A percentile compares a stretch with the other conserved stretches of the same genome.
phyloP scores from a whole-genome alignment of 2,113 vertebrate species.

The Haplochromis vanheusdeni region DNA sequence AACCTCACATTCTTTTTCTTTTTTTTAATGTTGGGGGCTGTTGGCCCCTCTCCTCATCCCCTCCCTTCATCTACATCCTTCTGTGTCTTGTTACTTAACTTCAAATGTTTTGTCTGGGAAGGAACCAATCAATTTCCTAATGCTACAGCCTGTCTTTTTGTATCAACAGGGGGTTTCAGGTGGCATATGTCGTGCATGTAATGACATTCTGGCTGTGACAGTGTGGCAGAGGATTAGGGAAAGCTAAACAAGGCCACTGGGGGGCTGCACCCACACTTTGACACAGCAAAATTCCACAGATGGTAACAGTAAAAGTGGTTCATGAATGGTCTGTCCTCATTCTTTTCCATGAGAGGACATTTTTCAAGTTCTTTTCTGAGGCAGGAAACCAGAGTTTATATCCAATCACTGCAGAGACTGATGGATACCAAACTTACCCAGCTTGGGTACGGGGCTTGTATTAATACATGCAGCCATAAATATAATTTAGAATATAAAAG shows the following conservation, averaged over 20 bases:
- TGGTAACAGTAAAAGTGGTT: slow-evolving; percentile 32
- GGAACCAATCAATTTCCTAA: slow-evolving; percentile 66
- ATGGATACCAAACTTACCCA: neutral
- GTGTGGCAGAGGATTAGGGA: slow-evolving; percentile 3
- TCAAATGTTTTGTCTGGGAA: slow-evolving; percentile 73
- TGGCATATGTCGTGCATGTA: neutral
- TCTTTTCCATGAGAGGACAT: neutral
- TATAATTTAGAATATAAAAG: neutral
- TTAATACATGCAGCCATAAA: neutral
- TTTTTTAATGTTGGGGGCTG: neutral
- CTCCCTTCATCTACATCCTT: slow-evolving; percentile 2
- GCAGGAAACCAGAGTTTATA: neutral
- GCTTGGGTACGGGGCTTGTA: neutral
- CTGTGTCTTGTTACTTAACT: slow-evolving; percentile 49
- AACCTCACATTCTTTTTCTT: neutral
- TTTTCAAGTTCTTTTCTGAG: neutral
- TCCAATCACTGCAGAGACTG: neutral
- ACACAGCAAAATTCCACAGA: slow-evolving; percentile 36
- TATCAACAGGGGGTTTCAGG: neutral
- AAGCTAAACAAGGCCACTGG: slow-evolving; percentile 37
- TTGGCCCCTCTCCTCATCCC: neutral
- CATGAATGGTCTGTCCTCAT: neutral
- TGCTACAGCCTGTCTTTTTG: slow-evolving; percentile 2
- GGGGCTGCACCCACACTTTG: slow-evolving; percentile 28
- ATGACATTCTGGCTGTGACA: neutral